Evolutionary conservation across 2,888 invertebrate genomes (phyloP), one percentile per base, ranked within the genome.

Genomic region (Rhyacophila evoluta): DNA sequence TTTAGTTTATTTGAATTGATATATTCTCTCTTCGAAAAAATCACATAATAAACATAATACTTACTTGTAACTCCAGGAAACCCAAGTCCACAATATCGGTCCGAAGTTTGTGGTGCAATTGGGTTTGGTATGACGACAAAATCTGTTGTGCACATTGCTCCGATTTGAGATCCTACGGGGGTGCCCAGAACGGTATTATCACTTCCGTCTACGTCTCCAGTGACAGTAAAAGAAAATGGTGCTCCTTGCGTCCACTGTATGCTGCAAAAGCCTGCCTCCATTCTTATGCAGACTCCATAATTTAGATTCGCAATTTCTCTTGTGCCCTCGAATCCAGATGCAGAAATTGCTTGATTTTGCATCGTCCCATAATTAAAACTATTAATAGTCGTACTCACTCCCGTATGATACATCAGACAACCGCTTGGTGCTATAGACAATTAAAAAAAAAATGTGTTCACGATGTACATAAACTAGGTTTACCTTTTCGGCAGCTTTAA

Each of bases 261-360:
- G 27, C 90, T 88, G 84, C 95, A 95, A 85, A 90, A 93, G 10
- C 94, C 95, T 0, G 93, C 90, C 72, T 91, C 92, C 92, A 93
- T 93, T 84, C 92, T 89, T 19, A 96, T 91, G 83, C 96, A 96
- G 74, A 95, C 92, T 2, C 95, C 95, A 84, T 96, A 96, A 85
- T 93, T 92, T 81, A 92, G 87, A 85, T 93, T 93, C 1, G 91
- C 92, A 77, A 96, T 87, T 86, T 95, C 93, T 33, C 95, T 87
- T 0, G 94, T 94, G 1, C 95, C 95, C 75, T 87, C 84, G 8
- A 87, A 85, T 0, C 87, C 87, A 19, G 71, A 39, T n/a, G 70
- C 10, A 1, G 91, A 89, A 11, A 89, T 86, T 0, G 87, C 87
- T 1, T 91, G 89, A 84, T 92, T 93, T 10, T 91, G 91, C 0